A percentile compares a stretch with the other conserved stretches of the same genome.
phyloP scores from a whole-genome alignment of 2,888 invertebrate genomes.

The Drosophila suboccidentalis region DNA sequence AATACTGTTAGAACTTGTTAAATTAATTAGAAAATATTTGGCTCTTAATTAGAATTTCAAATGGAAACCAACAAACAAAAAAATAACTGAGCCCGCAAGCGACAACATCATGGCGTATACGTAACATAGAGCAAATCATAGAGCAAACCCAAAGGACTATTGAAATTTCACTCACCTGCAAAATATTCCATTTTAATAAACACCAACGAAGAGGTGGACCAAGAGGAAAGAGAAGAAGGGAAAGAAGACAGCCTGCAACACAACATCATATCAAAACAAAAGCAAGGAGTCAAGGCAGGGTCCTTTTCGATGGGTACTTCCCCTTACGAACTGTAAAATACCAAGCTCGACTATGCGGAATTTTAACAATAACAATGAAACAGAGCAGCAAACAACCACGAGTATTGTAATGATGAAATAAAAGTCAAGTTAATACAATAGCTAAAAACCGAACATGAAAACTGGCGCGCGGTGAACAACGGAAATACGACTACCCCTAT shows the following conservation, averaged over 20 bases:
- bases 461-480: slow-evolving; percentile 52
- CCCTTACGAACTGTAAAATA: slow-evolving; percentile 15
- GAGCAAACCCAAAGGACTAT: slow-evolving; percentile 41
- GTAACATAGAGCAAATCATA: slow-evolving; percentile 20
- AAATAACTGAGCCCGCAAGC: neutral
- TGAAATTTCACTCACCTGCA: slow-evolving; percentile 38
- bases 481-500: slow-evolving; percentile 73
- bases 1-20: slow-evolving; percentile 35
- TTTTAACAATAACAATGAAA: slow-evolving; percentile 76
- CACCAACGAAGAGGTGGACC: neutral
- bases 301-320: slow-evolving; percentile 1
- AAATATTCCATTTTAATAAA: slow-evolving; percentile 50
- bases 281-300: slow-evolving; percentile 13
- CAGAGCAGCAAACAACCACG: slow-evolving; percentile 31
- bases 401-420: slow-evolving; percentile 77
- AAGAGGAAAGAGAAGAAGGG: neutral
- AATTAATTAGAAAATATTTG: slow-evolving; percentile 66
- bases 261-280: slow-evolving; percentile 9
- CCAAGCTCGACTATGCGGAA: slow-evolving; percentile 60
- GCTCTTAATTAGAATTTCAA: slow-evolving; percentile 47
- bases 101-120: slow-evolving; percentile 37
- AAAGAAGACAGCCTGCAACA: slow-evolving; percentile 18
- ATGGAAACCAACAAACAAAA: slow-evolving; percentile 19
- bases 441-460: slow-evolving; percentile 71
- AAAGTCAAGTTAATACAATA: slow-evolving; percentile 80